These are phyloP conservation scores for Scaptodrosophila lebanonensis DNA, from an alignment of 1,140 invertebrate genomes.

Conservation along the genomic window DNA sequence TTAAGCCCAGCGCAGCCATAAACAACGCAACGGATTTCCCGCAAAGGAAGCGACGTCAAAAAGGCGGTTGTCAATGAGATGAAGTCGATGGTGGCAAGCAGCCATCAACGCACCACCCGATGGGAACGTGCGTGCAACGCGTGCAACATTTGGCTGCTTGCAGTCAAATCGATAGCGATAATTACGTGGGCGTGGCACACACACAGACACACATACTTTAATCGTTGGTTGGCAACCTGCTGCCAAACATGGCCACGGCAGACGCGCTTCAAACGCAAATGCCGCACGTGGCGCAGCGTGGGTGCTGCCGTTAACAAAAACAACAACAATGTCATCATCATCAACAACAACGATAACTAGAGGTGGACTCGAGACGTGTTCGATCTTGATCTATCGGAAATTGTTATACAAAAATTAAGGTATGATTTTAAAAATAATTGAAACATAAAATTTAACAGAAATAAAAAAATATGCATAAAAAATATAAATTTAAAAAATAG, in stretches of 20 bases:
- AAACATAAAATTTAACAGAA: too few relatives aligned
- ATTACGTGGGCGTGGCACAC: slow-evolving; percentile 58
- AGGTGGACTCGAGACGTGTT: too few relatives aligned
- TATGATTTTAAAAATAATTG: too few relatives aligned
- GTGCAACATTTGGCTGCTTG: slow-evolving; percentile 8
- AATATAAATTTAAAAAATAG: too few relatives aligned
- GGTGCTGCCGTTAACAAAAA: slow-evolving; percentile 5
- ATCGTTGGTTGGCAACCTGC: not conserved
- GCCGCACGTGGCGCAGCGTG: slow-evolving; percentile 55
- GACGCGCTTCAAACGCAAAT: slow-evolving; percentile 42
- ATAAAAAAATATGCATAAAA: too few relatives aligned
- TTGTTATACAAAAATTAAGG: too few relatives aligned
- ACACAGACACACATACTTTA: not conserved
- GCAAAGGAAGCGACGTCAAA: slow-evolving; percentile 27
- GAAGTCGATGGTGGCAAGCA: too few relatives aligned
- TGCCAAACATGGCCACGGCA: slow-evolving; percentile 26
- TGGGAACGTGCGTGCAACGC: slow-evolving; percentile 25
- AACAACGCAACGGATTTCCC: slow-evolving; percentile 36
- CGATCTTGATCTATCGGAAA: too few relatives aligned
- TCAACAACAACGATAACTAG: slow-evolving; percentile 4
- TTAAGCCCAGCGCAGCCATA: slow-evolving; percentile 15
- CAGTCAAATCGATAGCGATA: slow-evolving; percentile 47
- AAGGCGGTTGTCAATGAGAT: slow-evolving; percentile 14
- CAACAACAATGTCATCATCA: slow-evolving; percentile 6
- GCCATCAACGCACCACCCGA: too few relatives aligned